These are phyloP conservation scores for Parambassis ranga DNA, from an alignment of 2,797 vertebrate species.

Conservation along the genomic window DNA sequence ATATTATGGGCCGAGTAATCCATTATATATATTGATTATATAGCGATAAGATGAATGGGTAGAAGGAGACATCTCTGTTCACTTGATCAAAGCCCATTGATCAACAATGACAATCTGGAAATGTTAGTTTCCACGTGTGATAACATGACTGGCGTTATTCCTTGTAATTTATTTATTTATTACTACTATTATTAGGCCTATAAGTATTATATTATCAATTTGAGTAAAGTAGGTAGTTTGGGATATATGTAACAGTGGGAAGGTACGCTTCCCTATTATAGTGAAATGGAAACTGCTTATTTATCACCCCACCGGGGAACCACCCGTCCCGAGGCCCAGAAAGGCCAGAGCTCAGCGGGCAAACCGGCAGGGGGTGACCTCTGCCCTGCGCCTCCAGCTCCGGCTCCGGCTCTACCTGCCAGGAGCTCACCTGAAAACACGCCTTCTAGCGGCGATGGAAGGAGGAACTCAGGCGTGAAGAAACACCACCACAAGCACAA, in stretches of 20 bases:
- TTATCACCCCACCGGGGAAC: slow-evolving; percentile 68
- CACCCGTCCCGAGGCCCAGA: slow-evolving; percentile 55
- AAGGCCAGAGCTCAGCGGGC: slow-evolving; percentile 42
- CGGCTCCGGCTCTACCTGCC: slow-evolving; percentile 46
- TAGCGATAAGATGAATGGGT: slow-evolving; percentile 61
- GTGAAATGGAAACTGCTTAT: slow-evolving; percentile 78
- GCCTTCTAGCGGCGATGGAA: slow-evolving; percentile 63
- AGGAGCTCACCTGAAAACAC: slow-evolving; percentile 53
- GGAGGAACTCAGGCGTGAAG: slow-evolving; percentile 89
- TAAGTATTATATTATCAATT: slow-evolving; percentile 78
- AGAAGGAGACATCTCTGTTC: slow-evolving; percentile 47
- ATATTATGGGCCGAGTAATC: slow-evolving; percentile 54
- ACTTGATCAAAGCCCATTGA: slow-evolving; percentile 61
- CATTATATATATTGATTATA: slow-evolving; percentile 52
- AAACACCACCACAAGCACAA: slow-evolving; percentile 99
- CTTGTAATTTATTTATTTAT: slow-evolving; percentile 86
- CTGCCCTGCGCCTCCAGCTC: slow-evolving; percentile 42
- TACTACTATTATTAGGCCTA: slow-evolving; percentile 75
- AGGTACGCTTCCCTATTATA: slow-evolving; percentile 51
- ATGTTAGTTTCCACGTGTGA: slow-evolving; percentile 71
- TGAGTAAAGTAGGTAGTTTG: slow-evolving; percentile 60
- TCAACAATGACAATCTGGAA: slow-evolving; percentile 74
- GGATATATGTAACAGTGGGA: slow-evolving; percentile 70
- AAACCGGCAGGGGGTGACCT: slow-evolving; percentile 52
- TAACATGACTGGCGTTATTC: slow-evolving; percentile 67